Conservation (phyloP, 2,797 vertebrate species). For the Phrynocephalus forsythii region DNA sequence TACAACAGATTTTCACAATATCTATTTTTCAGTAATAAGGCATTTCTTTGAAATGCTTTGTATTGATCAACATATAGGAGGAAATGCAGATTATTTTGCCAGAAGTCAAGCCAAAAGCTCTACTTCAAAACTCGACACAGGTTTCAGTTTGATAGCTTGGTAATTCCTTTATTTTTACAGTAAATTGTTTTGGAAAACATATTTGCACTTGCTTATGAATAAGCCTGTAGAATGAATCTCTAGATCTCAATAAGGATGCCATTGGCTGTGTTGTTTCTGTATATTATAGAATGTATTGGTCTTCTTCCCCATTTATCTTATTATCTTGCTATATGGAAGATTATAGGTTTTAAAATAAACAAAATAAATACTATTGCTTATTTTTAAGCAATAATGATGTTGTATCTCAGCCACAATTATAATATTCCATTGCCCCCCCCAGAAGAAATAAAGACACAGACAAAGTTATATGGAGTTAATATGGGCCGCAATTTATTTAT, state of each 20-base stretch:
- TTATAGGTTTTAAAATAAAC: not conserved
- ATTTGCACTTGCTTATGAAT: not conserved
- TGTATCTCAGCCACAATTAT: too few species aligned
- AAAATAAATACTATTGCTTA: too few species aligned
- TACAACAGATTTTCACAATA: slow-evolving; percentile 23
- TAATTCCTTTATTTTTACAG: not conserved
- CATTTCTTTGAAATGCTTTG: slow-evolving; percentile 24
- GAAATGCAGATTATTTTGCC: too few species aligned
- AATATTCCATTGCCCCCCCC: too few species aligned
- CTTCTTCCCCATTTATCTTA: not conserved
- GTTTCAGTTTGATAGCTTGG: not conserved
- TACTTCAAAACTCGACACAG: not conserved
- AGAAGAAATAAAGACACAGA: too few species aligned
- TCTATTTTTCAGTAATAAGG: slow-evolving; percentile 34
- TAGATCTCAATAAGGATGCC: not conserved
- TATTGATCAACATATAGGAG: not conserved
- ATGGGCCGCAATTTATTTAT: too few species aligned
- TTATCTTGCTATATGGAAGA: not conserved
- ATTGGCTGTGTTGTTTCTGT: not conserved
- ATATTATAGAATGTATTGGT: not conserved
- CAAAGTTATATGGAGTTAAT: too few species aligned
- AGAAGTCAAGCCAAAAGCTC: not conserved
- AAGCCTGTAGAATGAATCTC: not conserved
- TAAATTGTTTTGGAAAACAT: not conserved
- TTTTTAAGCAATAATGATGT: too few species aligned